Percentiles rank a stretch among this genome's conserved stretches.
phyloP scores from a whole-genome alignment of 2,888 invertebrate genomes.

The Punctoribates punctum region DNA sequence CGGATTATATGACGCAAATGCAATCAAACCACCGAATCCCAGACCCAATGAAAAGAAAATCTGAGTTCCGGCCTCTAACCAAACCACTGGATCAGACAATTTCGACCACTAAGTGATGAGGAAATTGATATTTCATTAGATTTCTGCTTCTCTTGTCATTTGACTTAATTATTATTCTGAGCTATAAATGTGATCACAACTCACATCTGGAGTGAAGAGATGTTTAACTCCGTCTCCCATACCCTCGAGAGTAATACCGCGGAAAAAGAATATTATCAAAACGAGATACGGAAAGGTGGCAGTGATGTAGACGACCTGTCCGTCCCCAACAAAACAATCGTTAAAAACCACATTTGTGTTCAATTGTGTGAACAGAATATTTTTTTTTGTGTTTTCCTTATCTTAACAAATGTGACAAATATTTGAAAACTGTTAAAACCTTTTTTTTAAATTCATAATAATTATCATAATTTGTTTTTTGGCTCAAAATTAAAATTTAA shows the following conservation, averaged over 20 bases:
- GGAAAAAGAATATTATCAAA: slow-evolving; percentile 89
- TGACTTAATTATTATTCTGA: not conserved
- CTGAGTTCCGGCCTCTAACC: slow-evolving; percentile 96
- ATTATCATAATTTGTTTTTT: not conserved
- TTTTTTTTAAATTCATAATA: not conserved
- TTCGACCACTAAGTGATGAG: slow-evolving; percentile 67
- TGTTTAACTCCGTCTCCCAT: slow-evolving; percentile 80
- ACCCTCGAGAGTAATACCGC: slow-evolving; percentile 84
- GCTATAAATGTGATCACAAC: slow-evolving; percentile 40
- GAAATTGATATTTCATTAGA: not conserved
- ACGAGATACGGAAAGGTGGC: slow-evolving; percentile 96
- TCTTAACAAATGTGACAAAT: not conserved
- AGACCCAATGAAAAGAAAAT: slow-evolving; percentile 94
- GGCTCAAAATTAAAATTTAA: too few relatives aligned
- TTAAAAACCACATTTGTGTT: not conserved
- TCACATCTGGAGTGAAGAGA: slow-evolving; percentile 79
- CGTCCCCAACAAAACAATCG: not conserved
- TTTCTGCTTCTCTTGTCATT: not conserved
- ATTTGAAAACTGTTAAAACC: not conserved
- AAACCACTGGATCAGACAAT: slow-evolving; percentile 86
- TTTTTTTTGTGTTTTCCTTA: not conserved
- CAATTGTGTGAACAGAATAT: not conserved
- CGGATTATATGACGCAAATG: slow-evolving; percentile 94
- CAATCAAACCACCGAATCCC: slow-evolving; percentile 92
- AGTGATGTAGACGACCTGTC: slow-evolving; percentile 80